Evolutionary conservation across 2,888 invertebrate species (phyloP).

Genomic region (Lithodes maja): DNA sequence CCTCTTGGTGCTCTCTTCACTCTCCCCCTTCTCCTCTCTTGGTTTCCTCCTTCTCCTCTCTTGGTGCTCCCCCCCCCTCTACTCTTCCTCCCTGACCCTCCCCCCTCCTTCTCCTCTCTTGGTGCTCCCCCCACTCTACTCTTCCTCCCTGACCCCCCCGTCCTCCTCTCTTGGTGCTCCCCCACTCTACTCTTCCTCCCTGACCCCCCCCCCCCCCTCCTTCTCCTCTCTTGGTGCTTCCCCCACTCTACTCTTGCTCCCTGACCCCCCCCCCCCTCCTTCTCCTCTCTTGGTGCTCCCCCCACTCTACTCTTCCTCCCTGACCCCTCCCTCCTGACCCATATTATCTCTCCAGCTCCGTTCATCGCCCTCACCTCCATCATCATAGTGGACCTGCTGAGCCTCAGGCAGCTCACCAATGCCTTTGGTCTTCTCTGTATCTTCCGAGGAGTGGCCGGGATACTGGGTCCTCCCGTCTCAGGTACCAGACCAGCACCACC

Average conservation of each 20-base stretch:
- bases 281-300: background rate
- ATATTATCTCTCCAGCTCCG: conserved; percentile 82
- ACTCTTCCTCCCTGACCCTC: background rate
- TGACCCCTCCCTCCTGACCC: conserved; percentile 6
- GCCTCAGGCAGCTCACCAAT: conserved; percentile 95
- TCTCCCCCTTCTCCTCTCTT: no score
- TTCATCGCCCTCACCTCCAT: conserved; percentile 98
- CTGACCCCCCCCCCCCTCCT: background rate
- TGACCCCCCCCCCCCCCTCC: background rate
- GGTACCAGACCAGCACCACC: conserved; percentile 72
- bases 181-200: background rate
- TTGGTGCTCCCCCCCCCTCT: background rate
- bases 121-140: background rate
- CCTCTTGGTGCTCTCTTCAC: no score
- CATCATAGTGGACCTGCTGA: conserved; percentile 95
- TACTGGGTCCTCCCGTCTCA: conserved; percentile 80
- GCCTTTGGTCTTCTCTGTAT: conserved; percentile 97
- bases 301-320: background rate
- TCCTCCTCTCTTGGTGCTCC: background rate
- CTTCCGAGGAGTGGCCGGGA: conserved; percentile 95
- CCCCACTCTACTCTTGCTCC: background rate
- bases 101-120: background rate
- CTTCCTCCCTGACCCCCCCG: background rate
- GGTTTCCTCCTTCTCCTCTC: no score
- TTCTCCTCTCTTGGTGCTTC: background rate